Base-by-base conservation (phyloP, 2,797 vertebrate species). In the Netta rufina region DNA sequence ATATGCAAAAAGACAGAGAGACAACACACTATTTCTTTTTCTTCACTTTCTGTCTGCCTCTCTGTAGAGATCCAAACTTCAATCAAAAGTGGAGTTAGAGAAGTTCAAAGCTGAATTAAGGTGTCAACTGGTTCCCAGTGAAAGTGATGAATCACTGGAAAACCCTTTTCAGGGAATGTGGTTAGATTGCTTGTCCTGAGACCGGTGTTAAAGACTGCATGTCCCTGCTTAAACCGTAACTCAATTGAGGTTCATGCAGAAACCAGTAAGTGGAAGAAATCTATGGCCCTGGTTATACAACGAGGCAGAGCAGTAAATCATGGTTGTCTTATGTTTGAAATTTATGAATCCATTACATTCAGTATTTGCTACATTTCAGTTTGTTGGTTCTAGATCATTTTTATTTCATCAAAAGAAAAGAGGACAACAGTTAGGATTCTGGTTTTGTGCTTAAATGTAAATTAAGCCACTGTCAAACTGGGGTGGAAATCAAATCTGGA, bases 211-310 rank as follows among this genome's bases (percentile, higher is more conserved):
- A 94, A 95, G 92, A 77, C 94, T 51, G 54, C 64, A 83, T 43
- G 81, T 89, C 84, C 45, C 88, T 62, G 78, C 69, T 89, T 92
- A 93, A 93, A 95, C 74, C 74, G 21, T 91, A 92, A 84, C 78
- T 92, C 90, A 94, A 24, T 73, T 88, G 94, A 92, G 86, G 81
- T 78, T 94, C 86, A 74, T 80, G 89, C 67, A 92, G 93, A 93
- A 96, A 95, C 78, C 83, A 94, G 74, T 82, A 92, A 96, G 64
- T 89, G 93, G 75, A 94, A 92, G 93, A 95, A 95, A 96, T 94
- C 91, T 93, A 95, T 93, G 83, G 95, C 85, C 71, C 83, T 84
- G 54, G 85, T 93, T 90, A 83, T 58, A 73, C 45, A 89, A 90
- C 86, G 57, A 45, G 91, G 51, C 93, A 87, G 90, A 80, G 51